These are phyloP conservation scores for Exephanes ischioxanthus DNA, from an alignment of 2,888 invertebrate species.

Conservation along the genomic window DNA sequence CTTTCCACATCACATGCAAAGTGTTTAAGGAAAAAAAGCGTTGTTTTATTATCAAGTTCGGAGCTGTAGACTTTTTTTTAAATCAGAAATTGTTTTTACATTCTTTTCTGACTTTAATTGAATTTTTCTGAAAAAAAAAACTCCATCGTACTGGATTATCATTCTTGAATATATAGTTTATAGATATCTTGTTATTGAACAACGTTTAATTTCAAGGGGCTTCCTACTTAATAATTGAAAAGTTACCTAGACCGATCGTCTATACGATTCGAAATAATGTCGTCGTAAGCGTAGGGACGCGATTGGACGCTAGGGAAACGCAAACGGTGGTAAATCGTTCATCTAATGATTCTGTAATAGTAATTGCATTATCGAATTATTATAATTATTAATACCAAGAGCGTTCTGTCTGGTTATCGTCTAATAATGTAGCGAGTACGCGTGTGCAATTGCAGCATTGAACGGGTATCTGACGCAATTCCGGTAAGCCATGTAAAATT, in stretches of 20 bases:
- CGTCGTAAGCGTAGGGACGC: not conserved
- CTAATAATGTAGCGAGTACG: constrained; percentile 8
- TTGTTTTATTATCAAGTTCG: not conserved
- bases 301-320: not conserved
- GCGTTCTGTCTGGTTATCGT: constrained; percentile 18
- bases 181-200: not conserved
- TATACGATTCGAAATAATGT: not conserved
- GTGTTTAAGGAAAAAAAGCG: not conserved
- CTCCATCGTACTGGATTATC: not conserved
- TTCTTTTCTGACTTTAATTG: not conserved
- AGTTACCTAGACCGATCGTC: not conserved
- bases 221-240: not conserved
- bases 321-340: not conserved
- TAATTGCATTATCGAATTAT: not conserved
- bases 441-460: constrained; percentile 7
- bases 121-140: not conserved
- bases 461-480: not conserved
- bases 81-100: not conserved
- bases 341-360: not conserved
- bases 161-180: not conserved
- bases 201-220: not conserved
- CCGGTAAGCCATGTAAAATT: constrained; percentile 1
- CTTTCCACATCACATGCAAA: not conserved
- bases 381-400: constrained; percentile 6
- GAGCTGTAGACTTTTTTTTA: not conserved